Conservation (phyloP, 2,888 invertebrate species). For the Eurytoma adleriae region DNA sequence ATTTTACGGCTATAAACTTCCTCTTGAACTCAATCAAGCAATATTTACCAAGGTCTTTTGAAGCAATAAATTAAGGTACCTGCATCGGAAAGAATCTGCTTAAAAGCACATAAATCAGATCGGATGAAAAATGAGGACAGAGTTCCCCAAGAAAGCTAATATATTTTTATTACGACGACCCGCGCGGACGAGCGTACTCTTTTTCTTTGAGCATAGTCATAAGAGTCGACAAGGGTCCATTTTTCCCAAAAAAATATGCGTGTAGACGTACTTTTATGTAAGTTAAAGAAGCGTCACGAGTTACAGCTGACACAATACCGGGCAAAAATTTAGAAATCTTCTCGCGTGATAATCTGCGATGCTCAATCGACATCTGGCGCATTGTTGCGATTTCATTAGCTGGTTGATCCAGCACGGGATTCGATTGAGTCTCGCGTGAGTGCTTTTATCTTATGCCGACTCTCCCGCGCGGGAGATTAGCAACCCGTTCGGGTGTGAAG, state of each 20-base stretch:
- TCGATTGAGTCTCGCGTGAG: conserved; percentile 68
- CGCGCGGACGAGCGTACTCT: conserved; percentile 20
- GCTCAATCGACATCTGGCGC: conserved; percentile 67
- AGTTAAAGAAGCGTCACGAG: background rate
- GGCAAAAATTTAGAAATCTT: conserved; percentile 29
- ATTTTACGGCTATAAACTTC: conserved; percentile 5
- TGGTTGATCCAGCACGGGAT: conserved; percentile 72
- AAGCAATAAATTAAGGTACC: conserved; percentile 69
- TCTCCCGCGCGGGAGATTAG: background rate
- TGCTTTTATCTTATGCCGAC: conserved; percentile 14
- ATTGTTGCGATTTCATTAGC: conserved; percentile 59
- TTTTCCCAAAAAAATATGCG: conserved; percentile 58
- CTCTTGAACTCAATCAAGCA: conserved; percentile 59
- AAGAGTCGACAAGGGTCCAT: conserved; percentile 57
- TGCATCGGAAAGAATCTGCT: conserved; percentile 54
- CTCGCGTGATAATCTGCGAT: conserved; percentile 57
- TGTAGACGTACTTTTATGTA: conserved; percentile 8
- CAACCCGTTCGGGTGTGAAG: conserved; percentile 14
- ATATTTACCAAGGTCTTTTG: conserved; percentile 64
- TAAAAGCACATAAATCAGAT: conserved; percentile 32
- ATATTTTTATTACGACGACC: conserved; percentile 53
- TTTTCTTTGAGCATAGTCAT: background rate
- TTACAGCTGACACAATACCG: background rate
- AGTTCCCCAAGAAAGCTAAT: conserved; percentile 33
- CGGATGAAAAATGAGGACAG: conserved; percentile 29